Evolutionary conservation across 1,140 invertebrate species (phyloP), one percentile per base, ranked within the genome.

Genomic region (Aphidius ervi): DNA sequence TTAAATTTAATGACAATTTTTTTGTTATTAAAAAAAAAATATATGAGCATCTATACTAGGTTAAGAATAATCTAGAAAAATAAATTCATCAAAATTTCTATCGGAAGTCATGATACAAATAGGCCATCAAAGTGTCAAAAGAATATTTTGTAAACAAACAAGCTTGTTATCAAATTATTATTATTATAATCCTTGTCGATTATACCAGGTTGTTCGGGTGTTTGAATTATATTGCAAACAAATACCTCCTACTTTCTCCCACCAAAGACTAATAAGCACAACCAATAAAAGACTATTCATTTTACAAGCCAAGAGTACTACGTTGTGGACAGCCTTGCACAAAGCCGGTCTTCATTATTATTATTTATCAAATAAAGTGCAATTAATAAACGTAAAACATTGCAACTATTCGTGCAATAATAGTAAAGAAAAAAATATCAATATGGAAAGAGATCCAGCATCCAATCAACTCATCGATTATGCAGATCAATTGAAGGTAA

Each of bases 391-490:
- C 10, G 31, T 39, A 0, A 39, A 52, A 39, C 40, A 31, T 39
- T 39, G 37, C 7, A 39, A 52, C 39, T 52, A 39, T 39, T 39
- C 47, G 2, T 49, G 4, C 37, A 39, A 56, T 43, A 48, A 59
- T 43, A 50, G 4, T 5, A n/a, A 5, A 52, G 16, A 56, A 37
- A 48, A 59, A 37, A 50, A 6, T 5, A n/a, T 37, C 43, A 61
- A 62, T 20, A 69, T 69, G 67, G 74, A 76, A 53, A 79, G 85
- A 64, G 86, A 89, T 71, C 83, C 84, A 55, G 84, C 88, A 5
- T 70, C 86, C 5, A 85, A 91, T 54, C 89, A 91, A 76, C 77
- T 91, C 42, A 81, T 83, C 54, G 81, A 86, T 55, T 90, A 83
- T 72, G 87, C 85, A 68, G 85, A 85, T 69, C 70, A 69, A 2